These are phyloP conservation scores for Archilochus colubris DNA, from an alignment of 2,113 vertebrate genomes.

Conservation along the genomic window DNA sequence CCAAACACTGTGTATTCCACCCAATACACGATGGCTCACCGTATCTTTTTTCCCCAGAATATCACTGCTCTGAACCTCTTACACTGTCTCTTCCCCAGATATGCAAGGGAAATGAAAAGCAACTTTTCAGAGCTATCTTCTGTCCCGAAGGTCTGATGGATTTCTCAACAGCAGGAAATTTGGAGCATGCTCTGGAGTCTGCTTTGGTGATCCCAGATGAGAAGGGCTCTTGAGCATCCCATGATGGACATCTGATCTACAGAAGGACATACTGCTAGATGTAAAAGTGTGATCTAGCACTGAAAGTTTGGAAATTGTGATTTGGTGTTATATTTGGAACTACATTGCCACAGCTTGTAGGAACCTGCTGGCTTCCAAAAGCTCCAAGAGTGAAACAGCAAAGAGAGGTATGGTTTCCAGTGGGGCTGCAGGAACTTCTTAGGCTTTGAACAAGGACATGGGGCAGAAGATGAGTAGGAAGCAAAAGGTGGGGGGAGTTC, in stretches of 20 bases:
- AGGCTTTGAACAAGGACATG: background rate
- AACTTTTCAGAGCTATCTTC: background rate
- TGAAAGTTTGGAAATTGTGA: background rate
- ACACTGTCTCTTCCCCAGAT: background rate
- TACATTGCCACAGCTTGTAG: background rate
- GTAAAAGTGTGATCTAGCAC: background rate
- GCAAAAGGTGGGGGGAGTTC: background rate
- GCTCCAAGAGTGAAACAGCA: background rate
- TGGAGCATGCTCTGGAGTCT: background rate
- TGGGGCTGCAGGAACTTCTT: background rate
- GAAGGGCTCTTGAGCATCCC: background rate
- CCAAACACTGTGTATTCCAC: background rate
- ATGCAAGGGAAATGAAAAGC: background rate
- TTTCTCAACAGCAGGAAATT: background rate
- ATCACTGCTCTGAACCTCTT: background rate
- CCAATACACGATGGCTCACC: rapidly evolving
- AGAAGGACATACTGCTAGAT: background rate
- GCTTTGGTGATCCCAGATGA: background rate
- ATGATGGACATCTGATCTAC: rapidly evolving
- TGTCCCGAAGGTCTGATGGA: background rate
- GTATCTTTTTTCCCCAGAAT: background rate
- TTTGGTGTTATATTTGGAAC: background rate
- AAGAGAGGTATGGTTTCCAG: background rate
- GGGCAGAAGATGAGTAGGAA: background rate
- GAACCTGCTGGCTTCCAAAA: background rate